A percentile compares a stretch with the other conserved stretches of the same genome.
Evolutionary conservation across 2,113 vertebrate genomes (phyloP).

Genomic region (Bostrychus sinensis): DNA sequence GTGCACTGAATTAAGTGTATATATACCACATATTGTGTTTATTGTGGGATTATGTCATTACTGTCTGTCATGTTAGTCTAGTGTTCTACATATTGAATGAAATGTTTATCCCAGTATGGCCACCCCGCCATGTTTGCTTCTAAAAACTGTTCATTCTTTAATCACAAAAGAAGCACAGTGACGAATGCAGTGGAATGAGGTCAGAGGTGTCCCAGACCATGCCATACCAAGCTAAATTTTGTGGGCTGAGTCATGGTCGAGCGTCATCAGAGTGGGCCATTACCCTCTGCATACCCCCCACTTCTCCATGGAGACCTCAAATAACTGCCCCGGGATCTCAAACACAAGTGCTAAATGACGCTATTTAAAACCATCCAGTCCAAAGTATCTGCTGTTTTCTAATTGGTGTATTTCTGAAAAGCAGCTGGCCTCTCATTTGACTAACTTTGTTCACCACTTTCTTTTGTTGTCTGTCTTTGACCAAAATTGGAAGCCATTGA

Average conservation of each 20-base stretch:
- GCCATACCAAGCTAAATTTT: slow-evolving; percentile 55
- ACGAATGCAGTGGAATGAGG: slow-evolving; percentile 56
- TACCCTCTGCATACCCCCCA: not conserved
- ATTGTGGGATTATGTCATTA: too few species aligned
- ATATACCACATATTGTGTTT: too few species aligned
- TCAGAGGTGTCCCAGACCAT: slow-evolving; percentile 50
- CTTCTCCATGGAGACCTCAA: slow-evolving; percentile 51
- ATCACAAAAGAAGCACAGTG: slow-evolving; percentile 8
- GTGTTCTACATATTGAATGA: not conserved
- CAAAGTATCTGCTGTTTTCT: slow-evolving; percentile 38
- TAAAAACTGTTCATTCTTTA: slow-evolving; percentile 40
- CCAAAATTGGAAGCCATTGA: slow-evolving; percentile 45
- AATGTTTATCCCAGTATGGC: slow-evolving; percentile 38
- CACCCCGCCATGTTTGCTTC: slow-evolving; percentile 23
- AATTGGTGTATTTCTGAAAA: slow-evolving; percentile 46
- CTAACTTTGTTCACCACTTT: slow-evolving; percentile 15
- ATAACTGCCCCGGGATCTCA: slow-evolving; percentile 38
- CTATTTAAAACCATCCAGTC: slow-evolving; percentile 8
- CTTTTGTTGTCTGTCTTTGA: slow-evolving; percentile 31
- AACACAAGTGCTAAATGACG: slow-evolving; percentile 36
- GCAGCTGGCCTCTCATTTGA: slow-evolving; percentile 32
- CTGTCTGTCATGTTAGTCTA: too few species aligned
- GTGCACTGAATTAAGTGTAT: too few species aligned
- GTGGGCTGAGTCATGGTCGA: slow-evolving; percentile 56
- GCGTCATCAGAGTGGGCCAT: slow-evolving; percentile 12